phyloP scores from a whole-genome alignment of 2,797 vertebrate species.

The Decapterus maruadsi region DNA sequence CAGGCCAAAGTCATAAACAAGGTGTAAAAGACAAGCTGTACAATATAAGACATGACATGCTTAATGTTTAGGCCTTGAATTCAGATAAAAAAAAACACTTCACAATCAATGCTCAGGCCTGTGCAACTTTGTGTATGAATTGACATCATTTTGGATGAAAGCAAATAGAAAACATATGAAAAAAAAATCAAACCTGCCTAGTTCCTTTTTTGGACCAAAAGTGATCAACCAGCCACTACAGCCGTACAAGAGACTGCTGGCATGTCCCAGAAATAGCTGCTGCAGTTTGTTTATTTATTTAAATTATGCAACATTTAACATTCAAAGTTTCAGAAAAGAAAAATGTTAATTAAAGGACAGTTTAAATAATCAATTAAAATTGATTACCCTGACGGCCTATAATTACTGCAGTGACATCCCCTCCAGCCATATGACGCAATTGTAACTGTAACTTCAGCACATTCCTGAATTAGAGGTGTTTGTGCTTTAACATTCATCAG shows the following conservation, averaged over 20 bases:
- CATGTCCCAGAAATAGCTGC: background rate
- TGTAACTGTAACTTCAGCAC: slow-evolving; percentile 57
- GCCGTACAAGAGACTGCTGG: background rate
- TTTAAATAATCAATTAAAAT: background rate
- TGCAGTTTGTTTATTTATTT: too few species aligned
- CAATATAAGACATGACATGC: fast-evolving
- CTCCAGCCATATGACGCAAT: slow-evolving; percentile 47
- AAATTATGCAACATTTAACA: background rate
- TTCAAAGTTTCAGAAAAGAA: background rate
- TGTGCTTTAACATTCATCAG: slow-evolving; percentile 40
- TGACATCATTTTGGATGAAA: background rate
- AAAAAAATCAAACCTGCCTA: background rate
- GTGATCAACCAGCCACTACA: background rate
- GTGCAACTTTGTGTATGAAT: background rate
- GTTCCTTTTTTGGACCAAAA: background rate
- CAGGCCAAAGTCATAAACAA: slow-evolving; percentile 2
- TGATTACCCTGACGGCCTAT: background rate
- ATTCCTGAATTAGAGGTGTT: slow-evolving; percentile 53
- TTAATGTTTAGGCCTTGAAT: background rate
- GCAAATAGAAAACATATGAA: background rate
- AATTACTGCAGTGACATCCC: slow-evolving; percentile 3
- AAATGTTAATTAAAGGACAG: background rate
- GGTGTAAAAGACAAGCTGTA: background rate
- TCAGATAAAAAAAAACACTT: background rate
- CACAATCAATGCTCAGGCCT: background rate